Percentiles rank a stretch among this genome's conserved stretches.
These are phyloP conservation scores for Enteromius thamalakanensis DNA, from an alignment of 2,797 vertebrate species.

Conservation along the genomic window DNA sequence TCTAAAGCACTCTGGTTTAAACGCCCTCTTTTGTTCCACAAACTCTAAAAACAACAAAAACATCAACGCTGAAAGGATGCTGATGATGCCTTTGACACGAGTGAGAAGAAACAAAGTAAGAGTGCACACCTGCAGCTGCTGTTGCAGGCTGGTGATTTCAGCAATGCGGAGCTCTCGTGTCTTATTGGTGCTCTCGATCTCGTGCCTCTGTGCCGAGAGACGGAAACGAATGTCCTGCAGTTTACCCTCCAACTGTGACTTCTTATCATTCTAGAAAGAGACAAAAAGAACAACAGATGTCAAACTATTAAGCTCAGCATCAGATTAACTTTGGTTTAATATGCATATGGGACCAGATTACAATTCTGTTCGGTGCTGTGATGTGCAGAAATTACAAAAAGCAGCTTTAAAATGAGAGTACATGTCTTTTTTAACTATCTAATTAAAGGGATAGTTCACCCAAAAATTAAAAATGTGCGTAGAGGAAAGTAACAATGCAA, in stretches of 20 bases:
- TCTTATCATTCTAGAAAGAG: constrained; percentile 90
- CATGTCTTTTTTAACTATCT: background rate
- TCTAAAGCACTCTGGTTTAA: background rate
- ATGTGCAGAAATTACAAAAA: background rate
- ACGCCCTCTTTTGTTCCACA: background rate
- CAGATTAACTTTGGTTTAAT: background rate
- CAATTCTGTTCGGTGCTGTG: background rate
- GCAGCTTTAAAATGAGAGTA: background rate
- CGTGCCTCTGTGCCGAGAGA: constrained; percentile 88
- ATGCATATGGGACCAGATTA: background rate
- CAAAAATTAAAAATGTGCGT: background rate
- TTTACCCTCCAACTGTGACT: constrained; percentile 93
- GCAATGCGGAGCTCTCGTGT: constrained; percentile 92
- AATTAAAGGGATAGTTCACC: background rate
- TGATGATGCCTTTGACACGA: background rate
- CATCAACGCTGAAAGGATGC: background rate
- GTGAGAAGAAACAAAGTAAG: background rate
- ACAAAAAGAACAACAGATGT: constrained; percentile 18
- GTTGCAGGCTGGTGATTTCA: constrained; percentile 94
- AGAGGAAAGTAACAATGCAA: background rate
- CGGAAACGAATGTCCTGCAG: constrained; percentile 94
- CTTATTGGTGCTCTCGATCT: constrained; percentile 96
- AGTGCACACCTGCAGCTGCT: constrained; percentile 88
- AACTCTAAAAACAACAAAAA: background rate
- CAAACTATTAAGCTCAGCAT: background rate